Base-by-base conservation (phyloP, 1,140 invertebrate species). In the Macrosteles quadrilineatus region DNA sequence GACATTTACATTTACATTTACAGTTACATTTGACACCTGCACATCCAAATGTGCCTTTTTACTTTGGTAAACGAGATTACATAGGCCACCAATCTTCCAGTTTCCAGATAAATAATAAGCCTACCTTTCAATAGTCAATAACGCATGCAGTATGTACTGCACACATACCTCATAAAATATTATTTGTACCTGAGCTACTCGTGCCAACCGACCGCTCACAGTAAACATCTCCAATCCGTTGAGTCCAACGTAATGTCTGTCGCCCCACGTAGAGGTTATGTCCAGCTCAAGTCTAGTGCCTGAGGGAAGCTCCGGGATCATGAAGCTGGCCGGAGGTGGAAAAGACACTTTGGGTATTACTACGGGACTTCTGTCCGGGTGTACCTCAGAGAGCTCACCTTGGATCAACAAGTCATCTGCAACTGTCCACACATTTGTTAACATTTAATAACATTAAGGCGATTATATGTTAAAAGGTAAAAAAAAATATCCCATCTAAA, bases 191-290 rank as follows among this genome's bases (percentile, higher is more conserved):
- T 86, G 83, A 77, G 83, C 81, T 64, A 88, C 80, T 59, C 78
- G 73, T 2, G 85, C 83, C 6, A 83, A 79, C 72, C 86, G 81
- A 9, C 91, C 92, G 55, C 82, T 82, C 65, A 79, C 79, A 68
- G 86, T 86, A 77, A 93, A 94, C 67, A 94, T 81, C 80, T 94
- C 91, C 45, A 94, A 86, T 0, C 91, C 91, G 76, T 91, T 93
- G 14, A 94, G 78, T 12, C 92, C 92, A 59, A 94, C 86, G 75
- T 90, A 91, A 81, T 90, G 86, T 73, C 87, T 86, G 77, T 94
- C 92, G n/a, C 92, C 92, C 92, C 92, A 94, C 21, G 91, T 93
- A 3, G 83, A 86, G 47, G 85, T 81, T 72, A 94, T 90, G 77
- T 90, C 87, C 29, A 94, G 81, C 67, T 86, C 84, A 69, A 94